A percentile compares a stretch with the other conserved stretches of the same genome.
Evolutionary conservation across 2,888 invertebrate genomes (phyloP).

Genomic region (Oscheius onirici): DNA sequence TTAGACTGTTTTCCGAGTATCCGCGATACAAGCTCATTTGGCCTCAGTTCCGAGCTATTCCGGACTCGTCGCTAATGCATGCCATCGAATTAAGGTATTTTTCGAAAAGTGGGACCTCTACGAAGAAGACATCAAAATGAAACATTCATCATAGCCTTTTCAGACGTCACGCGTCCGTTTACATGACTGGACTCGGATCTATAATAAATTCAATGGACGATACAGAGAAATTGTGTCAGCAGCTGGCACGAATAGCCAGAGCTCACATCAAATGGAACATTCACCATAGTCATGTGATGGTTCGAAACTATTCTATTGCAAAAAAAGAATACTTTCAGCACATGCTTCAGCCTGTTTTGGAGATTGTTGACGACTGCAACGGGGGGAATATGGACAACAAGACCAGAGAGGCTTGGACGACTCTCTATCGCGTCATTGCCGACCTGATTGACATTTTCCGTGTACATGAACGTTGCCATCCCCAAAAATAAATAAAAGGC

Average conservation of each 20-base stretch:
- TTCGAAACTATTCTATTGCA: too few species aligned
- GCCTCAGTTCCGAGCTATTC: constrained; percentile 68
- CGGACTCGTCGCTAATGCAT: constrained; percentile 66
- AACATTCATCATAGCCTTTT: not conserved
- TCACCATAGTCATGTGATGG: constrained; percentile 62
- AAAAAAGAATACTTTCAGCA: constrained; percentile 49
- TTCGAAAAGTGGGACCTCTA: not conserved
- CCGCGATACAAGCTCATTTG: constrained; percentile 68
- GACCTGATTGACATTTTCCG: constrained; percentile 65
- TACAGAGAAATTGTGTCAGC: constrained; percentile 50
- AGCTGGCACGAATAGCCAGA: constrained; percentile 59
- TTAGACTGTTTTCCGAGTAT: constrained; percentile 65
- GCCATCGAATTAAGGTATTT: constrained; percentile 56
- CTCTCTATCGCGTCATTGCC: constrained; percentile 68
- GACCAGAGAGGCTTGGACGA: constrained; percentile 62
- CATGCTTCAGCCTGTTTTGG: constrained; percentile 65
- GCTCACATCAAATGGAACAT: constrained; percentile 70
- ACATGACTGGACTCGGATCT: constrained; percentile 60
- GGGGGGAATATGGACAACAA: constrained; percentile 49
- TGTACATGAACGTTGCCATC: constrained; percentile 2
- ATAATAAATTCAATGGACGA: constrained; percentile 68
- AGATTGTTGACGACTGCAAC: constrained; percentile 50
- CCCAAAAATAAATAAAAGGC: not conserved
- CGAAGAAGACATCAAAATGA: not conserved
- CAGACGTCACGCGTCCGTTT: constrained; percentile 59